These are phyloP conservation scores for Emydoidea blandingii DNA, from an alignment of 2,797 vertebrate genomes.

Conservation along the genomic window DNA sequence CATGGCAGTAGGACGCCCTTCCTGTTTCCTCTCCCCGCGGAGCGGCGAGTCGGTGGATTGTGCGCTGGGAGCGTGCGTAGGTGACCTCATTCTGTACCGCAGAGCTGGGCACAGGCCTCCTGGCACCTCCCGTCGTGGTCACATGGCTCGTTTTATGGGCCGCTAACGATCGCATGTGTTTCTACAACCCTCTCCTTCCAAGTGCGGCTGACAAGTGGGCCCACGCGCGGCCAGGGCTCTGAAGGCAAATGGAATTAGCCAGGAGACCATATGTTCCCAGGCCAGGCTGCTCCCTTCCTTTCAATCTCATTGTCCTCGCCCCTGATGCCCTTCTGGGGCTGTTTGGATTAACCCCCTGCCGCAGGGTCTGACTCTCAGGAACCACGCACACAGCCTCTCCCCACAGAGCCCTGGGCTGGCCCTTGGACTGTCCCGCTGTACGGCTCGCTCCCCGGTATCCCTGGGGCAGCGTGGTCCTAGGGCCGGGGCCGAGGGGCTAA, in stretches of 20 bases:
- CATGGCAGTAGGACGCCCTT: neutral
- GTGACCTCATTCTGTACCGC: neutral
- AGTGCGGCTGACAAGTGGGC: neutral
- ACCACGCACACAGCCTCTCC: neutral
- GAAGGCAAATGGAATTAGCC: neutral
- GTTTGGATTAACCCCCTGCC: no score
- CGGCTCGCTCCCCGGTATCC: neutral
- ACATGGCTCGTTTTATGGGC: neutral
- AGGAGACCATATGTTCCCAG: neutral
- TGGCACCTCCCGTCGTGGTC: neutral
- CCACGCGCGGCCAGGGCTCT: neutral
- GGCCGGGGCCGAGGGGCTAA: no score
- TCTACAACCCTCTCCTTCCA: neutral
- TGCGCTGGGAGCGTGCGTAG: neutral
- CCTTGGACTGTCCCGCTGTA: no score
- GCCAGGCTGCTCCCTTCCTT: neutral
- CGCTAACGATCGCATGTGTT: neutral
- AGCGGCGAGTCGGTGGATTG: rapidly evolving
- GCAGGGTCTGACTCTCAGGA: no score
- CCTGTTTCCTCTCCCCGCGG: no score
- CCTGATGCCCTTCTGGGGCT: neutral
- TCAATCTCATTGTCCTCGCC: neutral
- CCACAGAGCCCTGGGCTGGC: no score
- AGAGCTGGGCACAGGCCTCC: neutral
- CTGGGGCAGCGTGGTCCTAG: no score